Conservation (phyloP, 2,888 invertebrate genomes). For the Chloroclystis v-ata region DNA sequence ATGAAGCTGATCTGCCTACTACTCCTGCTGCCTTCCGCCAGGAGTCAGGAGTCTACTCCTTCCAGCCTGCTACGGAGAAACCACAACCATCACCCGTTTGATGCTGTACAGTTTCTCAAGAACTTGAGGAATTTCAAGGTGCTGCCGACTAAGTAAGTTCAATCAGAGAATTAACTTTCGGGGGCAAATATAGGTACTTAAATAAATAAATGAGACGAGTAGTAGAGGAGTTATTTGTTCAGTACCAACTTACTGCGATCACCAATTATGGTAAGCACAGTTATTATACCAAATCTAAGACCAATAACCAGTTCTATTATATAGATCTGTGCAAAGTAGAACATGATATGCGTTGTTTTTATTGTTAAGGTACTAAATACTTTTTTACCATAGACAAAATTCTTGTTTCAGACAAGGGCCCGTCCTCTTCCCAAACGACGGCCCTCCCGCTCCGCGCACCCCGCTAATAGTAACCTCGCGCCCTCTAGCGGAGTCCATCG, state of each 20-base stretch:
- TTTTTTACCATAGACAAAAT: too few species aligned
- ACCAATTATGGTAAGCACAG: too few species aligned
- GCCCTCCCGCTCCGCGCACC: constrained; percentile 50
- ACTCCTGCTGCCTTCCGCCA: constrained; percentile 32
- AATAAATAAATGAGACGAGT: too few species aligned
- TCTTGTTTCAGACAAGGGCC: constrained; percentile 62
- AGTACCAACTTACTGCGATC: too few species aligned
- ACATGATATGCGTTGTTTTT: too few species aligned
- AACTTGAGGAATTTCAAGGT: constrained; percentile 33
- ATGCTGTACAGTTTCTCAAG: constrained; percentile 41
- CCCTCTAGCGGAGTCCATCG: constrained; percentile 60
- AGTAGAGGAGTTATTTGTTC: too few species aligned
- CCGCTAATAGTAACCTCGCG: constrained; percentile 67
- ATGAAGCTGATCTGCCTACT: constrained; percentile 19
- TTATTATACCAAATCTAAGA: too few species aligned
- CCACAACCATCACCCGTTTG: constrained; percentile 50
- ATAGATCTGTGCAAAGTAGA: too few species aligned
- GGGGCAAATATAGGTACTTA: not conserved
- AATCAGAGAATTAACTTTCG: too few species aligned
- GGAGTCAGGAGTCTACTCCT: constrained; percentile 44
- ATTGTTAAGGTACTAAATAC: too few species aligned
- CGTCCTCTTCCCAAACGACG: constrained; percentile 65
- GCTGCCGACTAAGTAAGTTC: constrained; percentile 54
- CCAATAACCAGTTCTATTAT: too few species aligned
- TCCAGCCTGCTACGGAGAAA: constrained; percentile 43